A percentile compares a stretch with the other conserved stretches of the same genome.
phyloP scores from a whole-genome alignment of 2,797 vertebrate species.

The Oreochromis grahami region DNA sequence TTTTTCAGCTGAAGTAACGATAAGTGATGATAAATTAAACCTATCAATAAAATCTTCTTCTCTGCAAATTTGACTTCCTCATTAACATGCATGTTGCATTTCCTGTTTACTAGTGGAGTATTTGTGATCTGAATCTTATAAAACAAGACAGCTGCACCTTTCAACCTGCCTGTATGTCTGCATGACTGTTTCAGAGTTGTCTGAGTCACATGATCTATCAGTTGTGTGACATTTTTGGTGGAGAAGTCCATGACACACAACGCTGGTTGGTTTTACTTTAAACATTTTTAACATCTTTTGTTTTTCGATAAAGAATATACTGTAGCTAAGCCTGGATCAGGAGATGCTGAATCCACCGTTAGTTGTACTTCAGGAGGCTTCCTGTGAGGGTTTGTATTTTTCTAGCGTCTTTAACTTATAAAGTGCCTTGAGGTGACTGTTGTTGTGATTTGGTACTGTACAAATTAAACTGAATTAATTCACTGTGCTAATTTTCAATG shows the following conservation, averaged over 20 bases:
- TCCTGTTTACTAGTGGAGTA: neutral
- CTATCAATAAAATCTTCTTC: neutral
- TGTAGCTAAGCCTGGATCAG: neutral
- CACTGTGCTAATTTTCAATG: neutral
- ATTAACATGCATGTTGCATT: neutral
- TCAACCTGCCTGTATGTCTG: neutral
- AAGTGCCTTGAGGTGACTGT: no score
- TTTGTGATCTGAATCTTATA: neutral
- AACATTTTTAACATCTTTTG: neutral
- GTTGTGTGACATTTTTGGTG: neutral
- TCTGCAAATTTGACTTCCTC: neutral
- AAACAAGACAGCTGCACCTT: neutral
- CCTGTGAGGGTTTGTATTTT: neutral
- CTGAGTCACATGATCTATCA: neutral
- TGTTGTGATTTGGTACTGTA: no score
- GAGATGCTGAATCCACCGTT: neutral
- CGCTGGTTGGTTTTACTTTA: neutral
- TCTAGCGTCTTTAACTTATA: no score
- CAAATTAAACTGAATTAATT: no score
- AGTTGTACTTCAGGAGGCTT: neutral
- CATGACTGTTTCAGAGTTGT: neutral
- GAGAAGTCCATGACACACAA: neutral
- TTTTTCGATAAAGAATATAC: neutral
- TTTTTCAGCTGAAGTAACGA: no score
- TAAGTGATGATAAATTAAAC: neutral